Conservation (phyloP, 2,113 vertebrate genomes). For the Myrmecobius fasciatus region DNA sequence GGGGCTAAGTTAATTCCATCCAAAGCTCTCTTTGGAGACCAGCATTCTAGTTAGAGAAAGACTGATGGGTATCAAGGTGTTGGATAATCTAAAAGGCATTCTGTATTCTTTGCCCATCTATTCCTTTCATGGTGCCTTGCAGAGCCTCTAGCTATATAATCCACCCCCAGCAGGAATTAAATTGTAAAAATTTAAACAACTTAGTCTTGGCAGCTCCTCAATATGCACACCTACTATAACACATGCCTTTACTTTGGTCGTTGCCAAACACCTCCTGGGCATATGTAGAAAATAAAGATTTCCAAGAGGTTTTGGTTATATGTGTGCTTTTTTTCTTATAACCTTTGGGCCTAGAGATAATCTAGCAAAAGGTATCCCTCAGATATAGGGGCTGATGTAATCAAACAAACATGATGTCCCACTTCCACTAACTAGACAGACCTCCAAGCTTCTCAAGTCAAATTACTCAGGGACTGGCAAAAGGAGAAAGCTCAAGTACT, state of each 20-base stretch:
- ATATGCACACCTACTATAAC: constrained; percentile 3
- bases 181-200: constrained; percentile 36
- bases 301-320: neutral
- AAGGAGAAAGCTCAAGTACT: neutral
- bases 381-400: neutral
- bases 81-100: neutral
- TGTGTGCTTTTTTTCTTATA: neutral
- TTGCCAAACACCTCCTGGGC: neutral
- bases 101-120: constrained; percentile 13
- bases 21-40: neutral
- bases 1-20: neutral
- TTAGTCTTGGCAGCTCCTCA: constrained; percentile 36
- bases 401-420: neutral
- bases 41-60: neutral
- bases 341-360: neutral
- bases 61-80: neutral
- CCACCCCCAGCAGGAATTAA: neutral
- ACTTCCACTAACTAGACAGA: neutral
- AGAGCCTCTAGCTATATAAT: neutral
- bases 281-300: neutral
- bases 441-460: neutral
- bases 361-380: neutral
- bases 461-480: neutral
- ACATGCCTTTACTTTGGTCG: neutral
- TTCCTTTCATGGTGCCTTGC: neutral